Base-by-base conservation (phyloP, 2,113 vertebrate genomes). In the Laterallus jamaicensis region DNA sequence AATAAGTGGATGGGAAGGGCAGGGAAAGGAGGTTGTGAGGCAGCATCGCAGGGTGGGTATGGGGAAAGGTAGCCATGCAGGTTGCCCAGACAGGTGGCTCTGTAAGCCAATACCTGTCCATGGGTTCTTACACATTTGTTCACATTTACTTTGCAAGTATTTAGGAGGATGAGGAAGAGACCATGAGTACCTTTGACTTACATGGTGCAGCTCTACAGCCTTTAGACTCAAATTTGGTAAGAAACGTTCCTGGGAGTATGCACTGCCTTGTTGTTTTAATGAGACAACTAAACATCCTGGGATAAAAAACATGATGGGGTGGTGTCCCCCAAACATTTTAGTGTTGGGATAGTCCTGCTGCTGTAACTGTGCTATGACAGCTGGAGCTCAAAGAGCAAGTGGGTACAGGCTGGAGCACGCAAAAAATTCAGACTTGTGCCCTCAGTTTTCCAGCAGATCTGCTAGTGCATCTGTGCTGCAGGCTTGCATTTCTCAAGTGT, bases 381-480 rank as follows among this genome's bases (percentile, higher is more conserved):
- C 89, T 97, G 94, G 44, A 89, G 58, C 74, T 87, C 31, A 44
- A 59, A 44, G 78, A 95, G 67, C 87, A 94, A 95, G 78, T 86
- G 93, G 78, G 87, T 94, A 63, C 78, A 95, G 58, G 69, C 69
- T 93, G 66, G 52, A 96, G 86, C 81, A 92, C 5, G 86, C 66
- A 52, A 89, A 94, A 87, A 76, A 87, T 93, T 85, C 83, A 66
- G 63, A 9, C 54, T 88, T 18, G 15, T 86, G 90, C 69, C 60
- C 80, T 91, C 6, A 4, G 54, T 88, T 86, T 74, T 87, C 66
- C 47, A 80, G 58, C 71, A 60, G 18, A 82, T 88, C 76, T 71
- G 40, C 74, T 82, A 35, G 40, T 76, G 81, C 92, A 96, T 96
- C 83, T 96, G 95, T 77, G 82, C 70, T 85, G 55, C 95, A 94